These are phyloP conservation scores for Meloidogyne chitwoodi DNA, from an alignment of 1,140 invertebrate species.

Conservation along the genomic window DNA sequence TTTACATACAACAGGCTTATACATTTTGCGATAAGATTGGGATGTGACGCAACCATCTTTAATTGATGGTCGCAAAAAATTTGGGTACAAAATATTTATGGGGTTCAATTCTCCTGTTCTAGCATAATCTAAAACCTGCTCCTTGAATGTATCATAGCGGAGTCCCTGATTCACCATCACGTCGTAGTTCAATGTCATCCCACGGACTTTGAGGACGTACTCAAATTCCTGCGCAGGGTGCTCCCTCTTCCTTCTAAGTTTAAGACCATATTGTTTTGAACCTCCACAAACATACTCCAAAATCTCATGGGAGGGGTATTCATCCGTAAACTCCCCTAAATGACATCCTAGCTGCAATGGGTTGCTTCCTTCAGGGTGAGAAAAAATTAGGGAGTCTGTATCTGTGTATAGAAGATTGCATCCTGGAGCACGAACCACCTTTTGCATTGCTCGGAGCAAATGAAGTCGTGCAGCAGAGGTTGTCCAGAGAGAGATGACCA, in stretches of 20 bases:
- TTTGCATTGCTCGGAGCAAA: conserved; percentile 1
- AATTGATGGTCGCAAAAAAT: too few relatives aligned
- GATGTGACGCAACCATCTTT: too few relatives aligned
- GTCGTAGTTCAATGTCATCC: background rate
- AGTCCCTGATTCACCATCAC: background rate
- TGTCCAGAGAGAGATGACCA: background rate
- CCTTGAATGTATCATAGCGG: background rate
- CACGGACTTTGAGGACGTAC: background rate
- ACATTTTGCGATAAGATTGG: too few relatives aligned
- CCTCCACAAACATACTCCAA: too few relatives aligned
- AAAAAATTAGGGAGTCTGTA: background rate
- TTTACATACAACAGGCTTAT: too few relatives aligned
- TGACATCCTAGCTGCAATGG: background rate
- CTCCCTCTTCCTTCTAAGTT: too few relatives aligned
- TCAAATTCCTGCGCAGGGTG: background rate
- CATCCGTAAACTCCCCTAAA: background rate
- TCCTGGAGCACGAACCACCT: background rate
- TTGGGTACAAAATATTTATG: too few relatives aligned
- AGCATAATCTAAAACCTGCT: background rate
- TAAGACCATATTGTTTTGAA: too few relatives aligned
- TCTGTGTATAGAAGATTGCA: too few relatives aligned
- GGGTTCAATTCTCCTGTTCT: too few relatives aligned
- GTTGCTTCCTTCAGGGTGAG: background rate
- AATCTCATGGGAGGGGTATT: too few relatives aligned
- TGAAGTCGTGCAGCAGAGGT: background rate